Percentiles rank a stretch among this genome's conserved stretches.
Evolutionary conservation across 1,140 invertebrate species (phyloP).

Genomic region (Spodoptera litura): DNA sequence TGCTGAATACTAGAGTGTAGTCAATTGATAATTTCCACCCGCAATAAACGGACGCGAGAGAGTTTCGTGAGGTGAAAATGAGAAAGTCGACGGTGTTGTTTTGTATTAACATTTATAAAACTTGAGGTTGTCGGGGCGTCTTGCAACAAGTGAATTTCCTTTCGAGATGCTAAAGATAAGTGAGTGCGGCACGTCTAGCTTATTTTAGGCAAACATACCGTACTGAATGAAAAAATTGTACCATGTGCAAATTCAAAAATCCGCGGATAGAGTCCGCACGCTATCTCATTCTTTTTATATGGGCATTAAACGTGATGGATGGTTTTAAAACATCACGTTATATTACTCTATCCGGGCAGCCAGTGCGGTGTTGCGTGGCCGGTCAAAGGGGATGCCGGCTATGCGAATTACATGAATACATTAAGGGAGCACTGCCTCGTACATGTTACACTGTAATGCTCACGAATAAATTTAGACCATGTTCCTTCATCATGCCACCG

Average conservation of each 20-base stretch:
- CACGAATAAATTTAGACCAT: constrained; percentile 83
- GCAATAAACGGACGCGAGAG: constrained; percentile 50
- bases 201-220: neutral
- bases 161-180: constrained; percentile 41
- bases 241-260: constrained; percentile 59
- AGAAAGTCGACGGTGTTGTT: constrained; percentile 53
- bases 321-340: constrained; percentile 85
- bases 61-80: constrained; percentile 56
- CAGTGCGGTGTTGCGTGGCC: constrained; percentile 83
- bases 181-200: constrained; percentile 20
- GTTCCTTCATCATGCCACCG: constrained; percentile 78
- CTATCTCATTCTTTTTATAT: constrained; percentile 81
- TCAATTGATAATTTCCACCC: constrained; percentile 63
- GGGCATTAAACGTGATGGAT: constrained; percentile 85
- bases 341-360: constrained; percentile 81
- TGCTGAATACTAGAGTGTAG: constrained; percentile 64
- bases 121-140: constrained; percentile 33
- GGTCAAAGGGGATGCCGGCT: constrained; percentile 85
- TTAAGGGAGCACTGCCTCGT: constrained; percentile 81
- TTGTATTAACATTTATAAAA: constrained; percentile 56
- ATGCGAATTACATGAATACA: constrained; percentile 86
- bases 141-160: constrained; percentile 52
- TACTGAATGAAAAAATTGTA: constrained; percentile 44
- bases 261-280: constrained; percentile 67
- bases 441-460: constrained; percentile 84